Conservation (phyloP, 2,113 vertebrate species). For the Macrotus californicus region DNA sequence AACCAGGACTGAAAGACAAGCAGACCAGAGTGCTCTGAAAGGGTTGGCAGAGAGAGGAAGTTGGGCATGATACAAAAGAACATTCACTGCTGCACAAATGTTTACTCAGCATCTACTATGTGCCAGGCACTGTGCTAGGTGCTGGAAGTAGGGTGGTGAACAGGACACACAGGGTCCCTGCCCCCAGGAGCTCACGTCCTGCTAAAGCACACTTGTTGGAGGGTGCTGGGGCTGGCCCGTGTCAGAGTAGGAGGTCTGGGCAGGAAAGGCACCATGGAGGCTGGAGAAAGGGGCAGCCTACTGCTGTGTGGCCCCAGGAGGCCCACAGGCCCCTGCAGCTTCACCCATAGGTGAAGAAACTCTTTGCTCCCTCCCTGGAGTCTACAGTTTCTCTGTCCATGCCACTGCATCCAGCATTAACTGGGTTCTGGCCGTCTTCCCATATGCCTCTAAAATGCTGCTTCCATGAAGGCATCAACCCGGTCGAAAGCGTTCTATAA, state of each 20-base stretch:
- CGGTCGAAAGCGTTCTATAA: background rate
- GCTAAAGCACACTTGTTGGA: background rate
- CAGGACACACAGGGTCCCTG: background rate
- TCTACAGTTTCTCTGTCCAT: background rate
- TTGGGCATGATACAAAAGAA: background rate
- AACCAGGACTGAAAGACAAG: background rate
- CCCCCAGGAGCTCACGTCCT: background rate
- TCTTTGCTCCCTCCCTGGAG: background rate
- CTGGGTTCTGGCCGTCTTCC: background rate
- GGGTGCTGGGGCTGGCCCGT: background rate
- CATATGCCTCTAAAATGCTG: background rate
- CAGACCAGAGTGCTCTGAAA: background rate
- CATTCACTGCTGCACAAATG: fast-evolving
- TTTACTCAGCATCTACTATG: background rate
- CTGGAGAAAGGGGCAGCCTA: background rate
- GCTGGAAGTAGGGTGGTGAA: background rate
- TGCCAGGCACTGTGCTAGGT: background rate
- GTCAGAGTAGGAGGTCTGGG: background rate
- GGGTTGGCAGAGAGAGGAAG: background rate
- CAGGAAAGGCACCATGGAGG: background rate
- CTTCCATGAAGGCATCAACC: background rate
- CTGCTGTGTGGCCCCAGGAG: background rate
- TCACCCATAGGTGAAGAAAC: background rate
- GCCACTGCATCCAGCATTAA: background rate
- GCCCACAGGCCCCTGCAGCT: background rate